Evolutionary conservation across 2,113 vertebrate genomes (phyloP).

Genomic region (Cochlearius cochlearius): DNA sequence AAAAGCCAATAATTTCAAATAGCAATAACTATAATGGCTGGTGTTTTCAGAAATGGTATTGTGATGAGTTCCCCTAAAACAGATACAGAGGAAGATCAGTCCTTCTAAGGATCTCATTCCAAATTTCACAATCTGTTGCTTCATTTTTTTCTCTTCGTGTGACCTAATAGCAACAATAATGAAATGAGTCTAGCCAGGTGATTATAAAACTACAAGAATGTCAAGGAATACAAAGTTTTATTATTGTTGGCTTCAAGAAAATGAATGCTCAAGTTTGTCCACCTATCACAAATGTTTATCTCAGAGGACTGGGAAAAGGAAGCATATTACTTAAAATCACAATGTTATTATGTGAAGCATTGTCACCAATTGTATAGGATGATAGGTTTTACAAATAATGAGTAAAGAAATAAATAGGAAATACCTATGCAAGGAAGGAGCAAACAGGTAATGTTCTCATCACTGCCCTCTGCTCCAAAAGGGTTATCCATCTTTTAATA

Average conservation of each 20-base stretch:
- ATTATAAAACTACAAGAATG: not conserved
- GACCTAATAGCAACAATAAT: not conserved
- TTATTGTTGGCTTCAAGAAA: not conserved
- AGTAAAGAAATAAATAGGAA: not conserved
- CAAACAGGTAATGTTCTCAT: not conserved
- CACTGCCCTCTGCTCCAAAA: not conserved
- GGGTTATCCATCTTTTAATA: not conserved
- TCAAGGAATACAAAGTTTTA: not conserved
- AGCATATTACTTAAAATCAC: not conserved
- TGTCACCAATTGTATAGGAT: not conserved
- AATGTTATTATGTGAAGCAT: not conserved
- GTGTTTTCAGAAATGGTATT: not conserved
- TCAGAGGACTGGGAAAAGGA: not conserved
- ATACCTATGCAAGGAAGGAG: not conserved
- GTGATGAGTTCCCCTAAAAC: not conserved
- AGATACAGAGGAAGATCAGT: not conserved
- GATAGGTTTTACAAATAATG: not conserved
- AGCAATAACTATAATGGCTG: not conserved
- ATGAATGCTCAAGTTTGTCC: not conserved
- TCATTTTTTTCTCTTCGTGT: not conserved
- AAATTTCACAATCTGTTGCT: not conserved
- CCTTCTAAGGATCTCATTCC: not conserved
- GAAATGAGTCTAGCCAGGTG: not conserved
- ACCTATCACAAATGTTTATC: not conserved
- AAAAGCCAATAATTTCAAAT: not conserved